Evolutionary conservation across 2,888 invertebrate species (phyloP).

Genomic region (Sphecodes monilicornis): DNA sequence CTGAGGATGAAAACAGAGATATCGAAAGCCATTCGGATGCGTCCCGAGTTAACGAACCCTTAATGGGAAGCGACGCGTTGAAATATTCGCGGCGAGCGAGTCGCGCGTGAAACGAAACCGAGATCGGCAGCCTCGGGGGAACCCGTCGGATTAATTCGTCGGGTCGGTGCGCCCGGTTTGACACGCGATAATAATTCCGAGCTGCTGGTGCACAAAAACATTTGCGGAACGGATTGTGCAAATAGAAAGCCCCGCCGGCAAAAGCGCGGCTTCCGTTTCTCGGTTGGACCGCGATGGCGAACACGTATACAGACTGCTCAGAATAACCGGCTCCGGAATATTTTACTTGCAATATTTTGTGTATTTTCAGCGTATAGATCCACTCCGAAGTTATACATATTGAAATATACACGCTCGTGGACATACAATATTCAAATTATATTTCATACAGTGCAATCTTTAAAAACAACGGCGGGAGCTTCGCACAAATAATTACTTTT

Average conservation of each 20-base stretch:
- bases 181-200: conserved; percentile 15
- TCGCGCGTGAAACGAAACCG: conserved; percentile 10
- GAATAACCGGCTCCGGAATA: neutral
- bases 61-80: conserved; percentile 2
- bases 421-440: neutral
- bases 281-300: neutral
- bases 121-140: neutral
- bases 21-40: conserved; percentile 7
- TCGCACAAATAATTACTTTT: neutral
- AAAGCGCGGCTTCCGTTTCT: neutral
- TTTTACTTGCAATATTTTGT: neutral
- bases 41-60: neutral
- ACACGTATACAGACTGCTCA: neutral
- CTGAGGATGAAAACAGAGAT: neutral
- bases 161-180: neutral
- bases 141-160: conserved; percentile 5
- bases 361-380: neutral
- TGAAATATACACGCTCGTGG: neutral
- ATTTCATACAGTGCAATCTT: neutral
- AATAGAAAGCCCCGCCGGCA: conserved; percentile 5
- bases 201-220: neutral
- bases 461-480: neutral
- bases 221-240: neutral
- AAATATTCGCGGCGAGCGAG: conserved; percentile 10
- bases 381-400: neutral